Evolutionary conservation across 2,888 invertebrate genomes (phyloP).

Genomic region (Aphidoletes aphidimyza): DNA sequence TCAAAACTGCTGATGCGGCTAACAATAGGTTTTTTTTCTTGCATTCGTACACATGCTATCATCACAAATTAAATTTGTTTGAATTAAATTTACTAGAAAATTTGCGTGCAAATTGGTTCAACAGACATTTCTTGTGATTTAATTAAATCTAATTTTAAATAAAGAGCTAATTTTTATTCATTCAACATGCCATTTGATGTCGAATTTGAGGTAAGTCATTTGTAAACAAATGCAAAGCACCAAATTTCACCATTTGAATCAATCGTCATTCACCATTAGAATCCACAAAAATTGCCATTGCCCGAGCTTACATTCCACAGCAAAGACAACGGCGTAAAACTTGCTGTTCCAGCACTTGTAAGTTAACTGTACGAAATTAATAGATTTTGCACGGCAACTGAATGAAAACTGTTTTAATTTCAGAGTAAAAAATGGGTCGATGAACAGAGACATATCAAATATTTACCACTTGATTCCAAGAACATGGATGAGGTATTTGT

Average conservation of each 20-base stretch:
- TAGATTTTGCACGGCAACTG: conserved; percentile 4
- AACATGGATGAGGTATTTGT: not conserved
- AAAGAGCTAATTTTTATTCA: not conserved
- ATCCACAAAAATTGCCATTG: conserved; percentile 71
- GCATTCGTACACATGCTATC: no score
- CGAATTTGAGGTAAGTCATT: conserved; percentile 56
- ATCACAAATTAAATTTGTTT: not conserved
- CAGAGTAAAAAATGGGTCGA: conserved; percentile 68
- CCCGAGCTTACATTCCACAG: conserved; percentile 68
- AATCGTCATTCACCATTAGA: conserved; percentile 64
- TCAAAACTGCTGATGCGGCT: conserved; percentile 33
- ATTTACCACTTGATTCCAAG: conserved; percentile 67
- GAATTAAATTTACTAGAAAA: not conserved
- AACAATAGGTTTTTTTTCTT: no score
- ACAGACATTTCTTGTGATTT: not conserved
- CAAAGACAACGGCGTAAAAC: conserved; percentile 69
- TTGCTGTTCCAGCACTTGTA: conserved; percentile 74
- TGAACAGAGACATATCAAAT: conserved; percentile 69
- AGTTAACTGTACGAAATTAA: conserved; percentile 59
- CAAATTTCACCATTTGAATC: not conserved
- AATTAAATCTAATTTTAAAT: not conserved
- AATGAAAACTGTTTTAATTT: conserved; percentile 54
- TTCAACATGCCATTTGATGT: conserved; percentile 1
- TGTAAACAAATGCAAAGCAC: not conserved
- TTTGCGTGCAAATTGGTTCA: no score